phyloP scores from a whole-genome alignment of 2,113 vertebrate species.

The Montifringilla adamsi region DNA sequence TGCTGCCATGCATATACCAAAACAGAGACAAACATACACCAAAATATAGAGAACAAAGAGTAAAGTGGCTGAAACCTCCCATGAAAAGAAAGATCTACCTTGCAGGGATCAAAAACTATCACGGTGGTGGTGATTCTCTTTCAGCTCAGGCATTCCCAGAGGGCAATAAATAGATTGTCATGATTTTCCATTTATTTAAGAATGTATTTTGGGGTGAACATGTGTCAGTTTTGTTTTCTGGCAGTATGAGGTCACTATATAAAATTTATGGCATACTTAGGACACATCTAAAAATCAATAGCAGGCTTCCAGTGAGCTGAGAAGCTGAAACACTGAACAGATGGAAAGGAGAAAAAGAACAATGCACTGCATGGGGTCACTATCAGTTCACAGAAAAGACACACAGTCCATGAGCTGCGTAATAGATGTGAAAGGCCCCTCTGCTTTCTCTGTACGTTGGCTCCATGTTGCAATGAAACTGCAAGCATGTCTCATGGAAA shows the following conservation, averaged over 20 bases:
- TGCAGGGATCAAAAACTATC: neutral
- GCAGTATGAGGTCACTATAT: neutral
- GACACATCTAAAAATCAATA: slow-evolving; percentile 4
- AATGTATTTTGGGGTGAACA: neutral
- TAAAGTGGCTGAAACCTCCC: neutral
- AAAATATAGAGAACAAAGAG: neutral
- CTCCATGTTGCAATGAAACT: neutral
- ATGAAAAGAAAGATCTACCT: neutral
- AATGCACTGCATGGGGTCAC: neutral
- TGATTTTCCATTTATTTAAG: neutral
- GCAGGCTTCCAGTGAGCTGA: neutral
- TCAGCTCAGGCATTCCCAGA: neutral
- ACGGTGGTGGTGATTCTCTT: neutral
- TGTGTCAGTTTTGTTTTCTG: neutral
- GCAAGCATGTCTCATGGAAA: neutral
- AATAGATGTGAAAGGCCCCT: neutral
- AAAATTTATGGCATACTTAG: neutral
- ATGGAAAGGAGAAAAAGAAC: slow-evolving; percentile 5
- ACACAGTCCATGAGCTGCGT: neutral
- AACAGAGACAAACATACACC: neutral
- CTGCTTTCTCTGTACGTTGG: neutral
- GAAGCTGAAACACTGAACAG: slow-evolving; percentile 15
- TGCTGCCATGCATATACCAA: neutral
- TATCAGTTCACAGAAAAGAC: neutral
- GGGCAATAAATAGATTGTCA: neutral